These are phyloP conservation scores for Casuarius casuarius DNA, from an alignment of 2,113 vertebrate species.

Conservation along the genomic window DNA sequence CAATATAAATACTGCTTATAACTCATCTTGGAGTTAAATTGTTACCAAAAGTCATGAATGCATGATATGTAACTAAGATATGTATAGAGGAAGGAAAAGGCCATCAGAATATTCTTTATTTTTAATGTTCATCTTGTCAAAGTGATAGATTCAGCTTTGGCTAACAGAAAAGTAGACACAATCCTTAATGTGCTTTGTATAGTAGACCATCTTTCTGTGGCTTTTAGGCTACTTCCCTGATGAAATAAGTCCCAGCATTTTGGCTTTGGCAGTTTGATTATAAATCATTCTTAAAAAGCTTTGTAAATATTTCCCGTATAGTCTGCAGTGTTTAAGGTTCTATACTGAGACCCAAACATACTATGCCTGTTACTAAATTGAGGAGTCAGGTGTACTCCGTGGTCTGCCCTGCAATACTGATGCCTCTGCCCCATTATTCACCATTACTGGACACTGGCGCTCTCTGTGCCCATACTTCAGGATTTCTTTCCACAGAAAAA, in stretches of 20 bases:
- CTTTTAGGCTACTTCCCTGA: conserved; percentile 29
- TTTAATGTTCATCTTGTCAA: conserved; percentile 32
- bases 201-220: background rate
- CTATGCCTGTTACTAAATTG: background rate
- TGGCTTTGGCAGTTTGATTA: conserved; percentile 31
- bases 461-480: background rate
- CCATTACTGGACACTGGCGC: background rate
- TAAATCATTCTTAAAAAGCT: conserved; percentile 4
- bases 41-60: conserved; percentile 66
- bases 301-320: background rate
- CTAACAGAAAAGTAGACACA: conserved; percentile 56
- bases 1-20: conserved; percentile 49
- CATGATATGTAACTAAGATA: conserved; percentile 63
- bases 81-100: conserved; percentile 63
- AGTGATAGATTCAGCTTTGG: conserved; percentile 4
- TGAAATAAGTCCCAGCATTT: conserved; percentile 52
- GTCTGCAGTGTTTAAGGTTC: background rate
- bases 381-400: background rate
- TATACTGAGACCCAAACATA: background rate
- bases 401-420: background rate
- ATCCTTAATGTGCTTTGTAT: conserved; percentile 17
- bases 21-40: conserved; percentile 63
- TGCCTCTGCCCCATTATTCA: background rate
- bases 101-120: conserved; percentile 48
- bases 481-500: background rate